These are phyloP conservation scores for Pelochelys cantorii DNA, from an alignment of 2,797 vertebrate species.

Conservation along the genomic window DNA sequence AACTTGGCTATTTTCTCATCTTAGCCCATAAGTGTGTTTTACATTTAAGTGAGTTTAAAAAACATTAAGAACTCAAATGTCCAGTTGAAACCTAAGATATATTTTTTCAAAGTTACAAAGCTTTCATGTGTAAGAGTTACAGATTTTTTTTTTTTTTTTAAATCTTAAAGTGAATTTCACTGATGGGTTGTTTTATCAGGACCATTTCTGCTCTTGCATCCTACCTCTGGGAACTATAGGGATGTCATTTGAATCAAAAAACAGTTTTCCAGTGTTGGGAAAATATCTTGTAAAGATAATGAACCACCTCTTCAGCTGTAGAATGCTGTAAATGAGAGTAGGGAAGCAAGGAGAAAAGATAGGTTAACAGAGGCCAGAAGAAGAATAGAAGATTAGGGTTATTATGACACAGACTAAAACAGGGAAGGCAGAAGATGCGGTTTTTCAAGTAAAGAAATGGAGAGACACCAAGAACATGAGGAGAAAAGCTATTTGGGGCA, in stretches of 20 bases:
- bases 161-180: not conserved
- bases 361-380: not conserved
- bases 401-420: not conserved
- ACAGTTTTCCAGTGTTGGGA: not conserved
- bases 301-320: not conserved
- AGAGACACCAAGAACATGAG: not conserved
- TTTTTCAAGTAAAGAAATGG: not conserved
- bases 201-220: slow-evolving; percentile 30
- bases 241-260: not conserved
- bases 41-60: not conserved
- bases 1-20: not conserved
- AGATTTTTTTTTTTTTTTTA: not conserved
- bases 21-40: not conserved
- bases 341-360: not conserved
- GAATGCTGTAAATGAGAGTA: not conserved
- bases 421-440: not conserved
- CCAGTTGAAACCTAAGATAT: not conserved
- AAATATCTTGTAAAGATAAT: slow-evolving; percentile 21
- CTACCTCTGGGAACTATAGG: slow-evolving; percentile 37
- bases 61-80: not conserved
- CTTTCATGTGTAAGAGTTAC: not conserved
- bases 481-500: not conserved
- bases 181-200: slow-evolving; percentile 24
- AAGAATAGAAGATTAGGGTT: not conserved
- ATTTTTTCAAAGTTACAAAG: not conserved